A percentile compares a stretch with the other conserved stretches of the same genome.
Evolutionary conservation across 2,113 vertebrate species (phyloP).

Genomic region (Marcusenius ussheri): DNA sequence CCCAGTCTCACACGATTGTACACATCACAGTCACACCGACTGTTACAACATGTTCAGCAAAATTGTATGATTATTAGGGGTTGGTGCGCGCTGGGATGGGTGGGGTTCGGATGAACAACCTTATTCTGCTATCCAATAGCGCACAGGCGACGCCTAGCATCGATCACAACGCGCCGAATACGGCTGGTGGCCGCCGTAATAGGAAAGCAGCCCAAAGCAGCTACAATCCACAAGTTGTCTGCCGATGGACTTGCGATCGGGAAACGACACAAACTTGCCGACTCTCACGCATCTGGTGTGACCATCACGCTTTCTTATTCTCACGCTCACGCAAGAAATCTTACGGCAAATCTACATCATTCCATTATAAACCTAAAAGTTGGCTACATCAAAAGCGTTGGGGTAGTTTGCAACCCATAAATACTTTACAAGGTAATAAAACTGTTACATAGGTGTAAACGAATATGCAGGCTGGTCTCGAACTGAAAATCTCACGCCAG

Average conservation of each 20-base stretch:
- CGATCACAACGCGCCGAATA: background rate
- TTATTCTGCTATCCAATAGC: slow-evolving; percentile 3
- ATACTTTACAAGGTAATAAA: background rate
- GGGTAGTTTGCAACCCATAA: background rate
- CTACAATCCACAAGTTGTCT: background rate
- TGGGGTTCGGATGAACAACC: background rate
- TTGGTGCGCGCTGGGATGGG: background rate
- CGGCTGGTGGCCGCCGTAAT: background rate
- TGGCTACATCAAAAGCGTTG: background rate
- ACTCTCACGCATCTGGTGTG: background rate
- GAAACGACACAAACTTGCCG: background rate
- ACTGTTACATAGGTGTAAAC: background rate
- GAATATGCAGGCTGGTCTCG: background rate
- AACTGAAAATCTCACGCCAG: background rate
- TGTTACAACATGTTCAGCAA: background rate
- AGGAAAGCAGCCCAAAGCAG: background rate
- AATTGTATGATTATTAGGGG: background rate
- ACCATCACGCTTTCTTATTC: background rate
- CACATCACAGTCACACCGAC: background rate
- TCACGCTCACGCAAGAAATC: background rate
- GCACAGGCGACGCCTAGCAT: background rate
- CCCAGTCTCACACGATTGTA: background rate
- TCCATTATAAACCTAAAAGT: background rate
- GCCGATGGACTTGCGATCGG: background rate
- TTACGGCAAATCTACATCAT: background rate